phyloP scores from a whole-genome alignment of 2,888 invertebrate genomes.

The Anticlea derivata region DNA sequence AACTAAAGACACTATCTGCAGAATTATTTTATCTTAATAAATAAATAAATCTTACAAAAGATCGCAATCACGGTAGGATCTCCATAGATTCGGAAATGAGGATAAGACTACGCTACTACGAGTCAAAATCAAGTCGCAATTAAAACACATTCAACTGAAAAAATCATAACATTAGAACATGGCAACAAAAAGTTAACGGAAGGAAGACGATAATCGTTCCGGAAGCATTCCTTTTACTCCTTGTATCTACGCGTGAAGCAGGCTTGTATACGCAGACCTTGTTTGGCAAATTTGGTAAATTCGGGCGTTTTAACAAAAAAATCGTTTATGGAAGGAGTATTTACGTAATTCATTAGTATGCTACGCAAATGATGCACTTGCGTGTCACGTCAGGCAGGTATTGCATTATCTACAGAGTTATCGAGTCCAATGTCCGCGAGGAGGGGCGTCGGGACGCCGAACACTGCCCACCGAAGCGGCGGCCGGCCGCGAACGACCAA shows the following conservation, averaged over 20 bases:
- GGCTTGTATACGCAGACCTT: slow-evolving; percentile 1
- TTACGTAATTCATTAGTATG: slow-evolving; percentile 24
- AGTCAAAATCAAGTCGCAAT: too few species aligned
- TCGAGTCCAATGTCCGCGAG: slow-evolving; percentile 56
- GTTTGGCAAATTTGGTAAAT: slow-evolving; percentile 9
- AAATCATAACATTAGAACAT: too few species aligned
- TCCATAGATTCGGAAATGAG: too few species aligned
- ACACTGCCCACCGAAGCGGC: slow-evolving; percentile 38
- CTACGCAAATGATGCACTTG: slow-evolving; percentile 51
- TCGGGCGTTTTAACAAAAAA: slow-evolving; percentile 9
- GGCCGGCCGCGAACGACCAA: slow-evolving; percentile 60
- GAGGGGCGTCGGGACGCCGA: slow-evolving; percentile 46
- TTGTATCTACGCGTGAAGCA: background rate
- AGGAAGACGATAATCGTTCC: too few species aligned
- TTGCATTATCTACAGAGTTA: slow-evolving; percentile 65
- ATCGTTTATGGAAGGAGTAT: slow-evolving; percentile 3
- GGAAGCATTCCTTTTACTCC: too few species aligned
- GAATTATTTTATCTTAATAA: too few species aligned
- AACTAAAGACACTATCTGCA: too few species aligned
- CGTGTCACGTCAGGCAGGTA: slow-evolving; percentile 45
- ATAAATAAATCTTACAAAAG: too few species aligned
- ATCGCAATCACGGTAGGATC: too few species aligned
- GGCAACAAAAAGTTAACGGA: too few species aligned
- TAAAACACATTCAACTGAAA: too few species aligned
- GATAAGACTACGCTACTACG: too few species aligned